Conservation (phyloP, 2,113 vertebrate species). For the Aegotheles bennettii region DNA sequence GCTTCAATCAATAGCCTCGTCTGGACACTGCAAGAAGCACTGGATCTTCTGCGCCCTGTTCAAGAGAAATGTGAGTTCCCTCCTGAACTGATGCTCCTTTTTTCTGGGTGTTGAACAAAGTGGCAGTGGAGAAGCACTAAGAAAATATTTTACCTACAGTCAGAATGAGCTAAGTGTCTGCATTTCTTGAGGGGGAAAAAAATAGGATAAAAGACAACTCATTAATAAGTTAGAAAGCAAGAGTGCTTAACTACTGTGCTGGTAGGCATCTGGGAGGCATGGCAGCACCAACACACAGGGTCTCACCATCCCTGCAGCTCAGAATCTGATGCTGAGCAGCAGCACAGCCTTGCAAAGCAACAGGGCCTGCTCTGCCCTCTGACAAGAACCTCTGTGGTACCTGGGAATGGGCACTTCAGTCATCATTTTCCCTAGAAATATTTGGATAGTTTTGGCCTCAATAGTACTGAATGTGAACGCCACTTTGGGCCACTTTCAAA, state of each 20-base stretch:
- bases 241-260: background rate
- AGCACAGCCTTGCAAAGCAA: background rate
- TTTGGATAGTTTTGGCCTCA: background rate
- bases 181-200: background rate
- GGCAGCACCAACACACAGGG: accelerated
- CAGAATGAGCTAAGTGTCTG: background rate
- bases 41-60: background rate
- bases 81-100: accelerated
- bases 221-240: background rate
- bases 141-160: background rate
- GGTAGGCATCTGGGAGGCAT: accelerated
- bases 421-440: background rate
- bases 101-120: background rate
- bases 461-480: background rate
- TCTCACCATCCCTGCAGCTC: background rate
- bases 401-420: accelerated
- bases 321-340: accelerated
- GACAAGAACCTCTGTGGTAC: background rate
- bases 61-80: conserved; percentile 19
- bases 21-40: background rate
- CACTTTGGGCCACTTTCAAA: background rate
- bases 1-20: conserved; percentile 9
- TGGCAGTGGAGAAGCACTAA: background rate
- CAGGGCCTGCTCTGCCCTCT: background rate
- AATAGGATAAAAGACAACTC: background rate